Evolutionary conservation across 2,888 invertebrate genomes (phyloP).

Genomic region (Netelia inedita): DNA sequence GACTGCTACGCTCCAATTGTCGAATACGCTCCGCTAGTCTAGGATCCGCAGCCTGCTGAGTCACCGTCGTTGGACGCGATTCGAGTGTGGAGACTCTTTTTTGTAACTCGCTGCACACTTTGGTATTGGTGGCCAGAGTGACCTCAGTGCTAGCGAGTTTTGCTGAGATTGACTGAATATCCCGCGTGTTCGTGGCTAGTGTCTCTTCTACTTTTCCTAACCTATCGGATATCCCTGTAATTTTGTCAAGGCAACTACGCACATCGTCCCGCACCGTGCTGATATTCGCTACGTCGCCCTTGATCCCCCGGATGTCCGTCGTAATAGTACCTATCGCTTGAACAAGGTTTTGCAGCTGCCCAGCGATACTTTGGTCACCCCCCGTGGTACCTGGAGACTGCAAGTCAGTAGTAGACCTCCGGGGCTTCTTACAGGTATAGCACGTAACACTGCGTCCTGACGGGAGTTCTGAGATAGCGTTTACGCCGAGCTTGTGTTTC

Average conservation of each 20-base stretch:
- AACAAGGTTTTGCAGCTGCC: too few species aligned
- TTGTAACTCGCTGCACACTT: background rate
- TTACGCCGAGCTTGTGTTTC: background rate
- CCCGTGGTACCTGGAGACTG: too few species aligned
- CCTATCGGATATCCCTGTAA: too few species aligned
- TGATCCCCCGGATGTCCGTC: too few species aligned
- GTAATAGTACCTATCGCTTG: too few species aligned
- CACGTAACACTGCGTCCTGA: background rate
- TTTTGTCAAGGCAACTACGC: too few species aligned
- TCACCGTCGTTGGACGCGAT: background rate
- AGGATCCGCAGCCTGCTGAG: background rate
- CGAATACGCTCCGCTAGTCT: background rate
- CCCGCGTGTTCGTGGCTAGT: too few species aligned
- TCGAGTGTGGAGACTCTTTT: background rate
- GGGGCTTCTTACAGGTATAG: slow-evolving; percentile 8
- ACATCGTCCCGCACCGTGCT: too few species aligned
- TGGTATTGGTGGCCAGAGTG: background rate
- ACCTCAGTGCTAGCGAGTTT: background rate
- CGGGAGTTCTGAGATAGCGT: background rate
- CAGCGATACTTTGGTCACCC: too few species aligned
- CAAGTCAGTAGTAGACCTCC: background rate
- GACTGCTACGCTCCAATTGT: background rate
- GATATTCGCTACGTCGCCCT: too few species aligned
- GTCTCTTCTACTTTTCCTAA: too few species aligned
- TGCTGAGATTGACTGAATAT: background rate